These are phyloP conservation scores for Pangasianodon gigas DNA, from an alignment of 2,113 vertebrate genomes.

Conservation along the genomic window DNA sequence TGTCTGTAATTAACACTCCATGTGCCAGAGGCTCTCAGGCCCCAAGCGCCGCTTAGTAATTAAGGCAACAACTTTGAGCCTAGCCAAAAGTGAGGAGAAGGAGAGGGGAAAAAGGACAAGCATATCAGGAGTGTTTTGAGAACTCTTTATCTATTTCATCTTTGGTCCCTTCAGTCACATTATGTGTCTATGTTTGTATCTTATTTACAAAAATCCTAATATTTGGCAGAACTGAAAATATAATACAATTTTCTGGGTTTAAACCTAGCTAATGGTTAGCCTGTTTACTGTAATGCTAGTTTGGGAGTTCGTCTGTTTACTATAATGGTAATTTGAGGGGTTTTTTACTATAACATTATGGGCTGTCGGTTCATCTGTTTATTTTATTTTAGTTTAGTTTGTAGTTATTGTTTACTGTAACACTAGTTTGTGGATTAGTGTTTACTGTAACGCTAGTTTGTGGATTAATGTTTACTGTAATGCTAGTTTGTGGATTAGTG, in stretches of 20 bases:
- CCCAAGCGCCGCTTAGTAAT: slow-evolving; percentile 28
- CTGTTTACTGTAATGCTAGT: not conserved
- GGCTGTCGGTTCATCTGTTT: not conserved
- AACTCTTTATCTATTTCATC: not conserved
- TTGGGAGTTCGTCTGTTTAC: not conserved
- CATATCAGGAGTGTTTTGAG: not conserved
- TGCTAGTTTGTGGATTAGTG: not conserved
- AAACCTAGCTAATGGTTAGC: not conserved
- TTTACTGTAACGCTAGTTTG: not conserved
- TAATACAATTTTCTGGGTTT: not conserved
- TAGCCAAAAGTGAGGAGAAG: not conserved
- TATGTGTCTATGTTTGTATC: not conserved
- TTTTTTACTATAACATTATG: not conserved
- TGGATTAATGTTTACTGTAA: not conserved
- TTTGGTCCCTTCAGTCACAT: not conserved
- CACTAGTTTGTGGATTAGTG: too few species aligned
- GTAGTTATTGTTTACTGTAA: not conserved
- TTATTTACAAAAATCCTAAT: not conserved
- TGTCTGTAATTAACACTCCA: slow-evolving; percentile 59
- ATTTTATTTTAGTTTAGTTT: not conserved
- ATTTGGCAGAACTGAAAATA: not conserved
- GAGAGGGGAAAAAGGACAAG: slow-evolving; percentile 21
- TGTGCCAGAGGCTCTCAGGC: slow-evolving; percentile 52
- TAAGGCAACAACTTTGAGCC: slow-evolving; percentile 28
- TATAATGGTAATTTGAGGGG: too few species aligned